phyloP scores from a whole-genome alignment of 2,888 invertebrate genomes.

The Apamea sordens region DNA sequence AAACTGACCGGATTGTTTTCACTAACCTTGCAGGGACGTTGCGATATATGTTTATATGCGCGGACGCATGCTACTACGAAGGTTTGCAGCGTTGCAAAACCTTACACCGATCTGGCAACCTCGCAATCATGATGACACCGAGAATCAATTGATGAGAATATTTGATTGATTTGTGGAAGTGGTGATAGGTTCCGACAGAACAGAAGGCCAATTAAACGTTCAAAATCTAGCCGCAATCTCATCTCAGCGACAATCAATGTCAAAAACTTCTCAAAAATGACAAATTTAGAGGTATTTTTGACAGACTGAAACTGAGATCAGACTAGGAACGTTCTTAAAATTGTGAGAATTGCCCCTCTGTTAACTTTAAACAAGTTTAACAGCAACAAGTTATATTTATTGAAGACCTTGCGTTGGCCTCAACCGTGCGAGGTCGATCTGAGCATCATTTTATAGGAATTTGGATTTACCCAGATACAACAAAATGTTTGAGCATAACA shows the following conservation, averaged over 20 bases:
- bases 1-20: conserved; percentile 64
- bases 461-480: conserved; percentile 19
- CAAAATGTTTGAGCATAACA: neutral
- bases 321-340: too few relatives aligned
- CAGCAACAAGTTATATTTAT: conserved; percentile 18
- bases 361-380: conserved; percentile 1
- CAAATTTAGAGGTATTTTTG: too few relatives aligned
- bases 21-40: conserved; percentile 64
- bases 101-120: conserved; percentile 56
- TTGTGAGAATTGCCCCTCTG: too few relatives aligned
- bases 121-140: conserved; percentile 54
- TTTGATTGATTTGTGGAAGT: conserved; percentile 14
- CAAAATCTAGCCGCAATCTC: too few relatives aligned
- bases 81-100: conserved; percentile 62
- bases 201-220: too few relatives aligned
- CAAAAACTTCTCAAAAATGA: too few relatives aligned
- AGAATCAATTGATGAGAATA: conserved; percentile 25
- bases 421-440: conserved; percentile 27
- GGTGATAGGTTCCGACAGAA: conserved; percentile 2
- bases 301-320: too few relatives aligned
- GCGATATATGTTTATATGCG: conserved; percentile 67
- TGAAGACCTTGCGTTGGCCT: conserved; percentile 37
- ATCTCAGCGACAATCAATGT: too few relatives aligned
- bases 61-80: conserved; percentile 57
- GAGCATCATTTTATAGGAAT: conserved; percentile 40